Evolutionary conservation across 2,888 invertebrate genomes (phyloP).

Genomic region (Agrochola circellaris): DNA sequence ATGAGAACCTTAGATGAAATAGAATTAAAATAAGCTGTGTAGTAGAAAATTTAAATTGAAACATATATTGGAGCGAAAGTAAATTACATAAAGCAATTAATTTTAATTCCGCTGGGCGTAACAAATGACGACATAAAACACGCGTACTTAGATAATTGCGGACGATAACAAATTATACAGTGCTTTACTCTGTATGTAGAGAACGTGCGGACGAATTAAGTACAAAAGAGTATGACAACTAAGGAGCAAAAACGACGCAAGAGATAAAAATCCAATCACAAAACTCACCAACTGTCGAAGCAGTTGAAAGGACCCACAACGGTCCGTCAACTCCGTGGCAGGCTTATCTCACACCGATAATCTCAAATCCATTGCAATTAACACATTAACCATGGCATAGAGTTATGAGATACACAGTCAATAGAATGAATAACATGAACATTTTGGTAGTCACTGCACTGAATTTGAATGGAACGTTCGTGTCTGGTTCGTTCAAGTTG

Average conservation of each 20-base stretch:
- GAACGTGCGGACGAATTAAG: conserved; percentile 14
- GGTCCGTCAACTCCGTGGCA: conserved; percentile 68
- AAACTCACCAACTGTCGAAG: conserved; percentile 68
- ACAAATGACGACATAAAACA: conserved; percentile 59
- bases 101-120: conserved; percentile 58
- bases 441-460: conserved; percentile 77
- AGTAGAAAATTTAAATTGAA: conserved; percentile 38
- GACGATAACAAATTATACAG: conserved; percentile 40
- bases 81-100: conserved; percentile 58
- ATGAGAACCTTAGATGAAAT: conserved; percentile 15
- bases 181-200: conserved; percentile 35
- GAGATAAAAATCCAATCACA: conserved; percentile 62
- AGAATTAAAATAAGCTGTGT: conserved; percentile 25
- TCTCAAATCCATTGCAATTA: conserved; percentile 77
- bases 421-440: conserved; percentile 87
- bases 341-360: conserved; percentile 77
- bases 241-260: conserved; percentile 27
- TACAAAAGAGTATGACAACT: conserved; percentile 31
- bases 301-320: conserved; percentile 69
- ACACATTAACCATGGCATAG: conserved; percentile 82
- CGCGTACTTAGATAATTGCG: conserved; percentile 56
- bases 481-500: conserved; percentile 65
- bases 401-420: conserved; percentile 88
- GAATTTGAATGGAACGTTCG: conserved; percentile 66
- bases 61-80: conserved; percentile 46